Evolutionary conservation across 2,888 invertebrate genomes (phyloP), one percentile per base, ranked within the genome.

Genomic region (Campaea margaritaria): DNA sequence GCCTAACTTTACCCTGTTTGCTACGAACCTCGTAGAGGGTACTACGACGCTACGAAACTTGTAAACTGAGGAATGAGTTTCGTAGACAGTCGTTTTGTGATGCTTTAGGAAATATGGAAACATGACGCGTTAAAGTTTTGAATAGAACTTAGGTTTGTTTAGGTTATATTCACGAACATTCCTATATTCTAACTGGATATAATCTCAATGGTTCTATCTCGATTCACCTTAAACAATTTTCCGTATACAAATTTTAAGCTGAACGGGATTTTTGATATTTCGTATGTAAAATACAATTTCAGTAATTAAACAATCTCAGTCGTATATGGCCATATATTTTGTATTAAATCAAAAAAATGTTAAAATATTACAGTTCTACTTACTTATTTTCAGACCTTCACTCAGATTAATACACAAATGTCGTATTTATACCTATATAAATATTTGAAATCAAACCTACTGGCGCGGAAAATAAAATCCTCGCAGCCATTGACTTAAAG

Each of bases 11-110:
- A 55, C 58, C 46, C 45, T 46, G 31, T 47, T 9, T 46, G 36
- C 65, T 65, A 57, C 49, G 53, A 50, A 58, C 45, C 60, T 48
- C 62, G 60, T 60, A 58, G 61, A 50, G 46, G 21, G 28, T 27
- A 64, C 61, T 70, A 59, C 61, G 39, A 59, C 50, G 50, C 48
- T 65, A 41, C 27, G 34, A 15, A 38, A 21, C 38, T 13, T 28
- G 44, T n/a, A 41, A 14, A 28, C 38, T 16, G 39, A 21, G 21
- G 48, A 56, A 41, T 45, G 46, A 42, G 44, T 58, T 58, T 48
- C 39, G 53, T 48, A 58, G 43, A 48, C 38, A 52, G n/a, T 36
- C 31, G 31, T 27, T 27, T 27, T 27, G 27, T 34, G 10, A 34
- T 34, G 8, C 27, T 41, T 28, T 34, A 48, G 46, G 27, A 50